phyloP scores from a whole-genome alignment of 1,140 invertebrate genomes.

The Drosophila leontia region DNA sequence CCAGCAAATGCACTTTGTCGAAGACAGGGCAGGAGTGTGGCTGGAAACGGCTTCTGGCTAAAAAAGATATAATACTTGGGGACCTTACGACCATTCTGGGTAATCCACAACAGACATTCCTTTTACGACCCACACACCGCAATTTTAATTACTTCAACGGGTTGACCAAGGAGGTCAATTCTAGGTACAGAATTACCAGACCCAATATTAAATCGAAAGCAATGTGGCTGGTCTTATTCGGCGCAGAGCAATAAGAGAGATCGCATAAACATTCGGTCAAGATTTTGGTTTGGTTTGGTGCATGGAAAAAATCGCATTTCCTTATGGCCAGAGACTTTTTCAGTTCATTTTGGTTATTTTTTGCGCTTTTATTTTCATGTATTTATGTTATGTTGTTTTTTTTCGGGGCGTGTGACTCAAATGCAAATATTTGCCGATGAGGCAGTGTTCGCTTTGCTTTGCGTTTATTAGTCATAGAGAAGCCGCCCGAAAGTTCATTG shows the following conservation, averaged over 20 bases:
- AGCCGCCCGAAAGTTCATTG: slow-evolving; percentile 45
- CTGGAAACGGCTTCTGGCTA: slow-evolving; percentile 43
- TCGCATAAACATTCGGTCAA: slow-evolving; percentile 33
- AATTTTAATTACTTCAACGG: slow-evolving; percentile 58
- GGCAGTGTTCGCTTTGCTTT: slow-evolving; percentile 47
- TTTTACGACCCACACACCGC: slow-evolving; percentile 60
- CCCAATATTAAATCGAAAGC: slow-evolving; percentile 25
- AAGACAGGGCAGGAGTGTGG: background rate
- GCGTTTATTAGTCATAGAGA: slow-evolving; percentile 69
- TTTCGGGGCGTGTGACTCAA: slow-evolving; percentile 51
- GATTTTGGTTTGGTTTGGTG: slow-evolving; percentile 28
- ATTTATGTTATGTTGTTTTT: slow-evolving; percentile 23
- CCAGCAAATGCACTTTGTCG: slow-evolving; percentile 48
- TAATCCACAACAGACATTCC: slow-evolving; percentile 46
- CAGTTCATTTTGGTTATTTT: slow-evolving; percentile 20
- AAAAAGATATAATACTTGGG: slow-evolving; percentile 41
- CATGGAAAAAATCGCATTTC: slow-evolving; percentile 45
- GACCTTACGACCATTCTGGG: slow-evolving; percentile 46
- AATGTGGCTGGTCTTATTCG: slow-evolving; percentile 4
- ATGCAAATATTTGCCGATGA: slow-evolving; percentile 75
- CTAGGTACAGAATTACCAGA: slow-evolving; percentile 19
- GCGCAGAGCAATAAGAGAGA: background rate
- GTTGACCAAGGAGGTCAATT: slow-evolving; percentile 27
- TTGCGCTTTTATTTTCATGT: slow-evolving; percentile 17
- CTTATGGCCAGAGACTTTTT: slow-evolving; percentile 56